These are phyloP conservation scores for Ianthella basta DNA, from an alignment of 37 sponge, comb jelly and placozoan species.

Conservation along the genomic window DNA sequence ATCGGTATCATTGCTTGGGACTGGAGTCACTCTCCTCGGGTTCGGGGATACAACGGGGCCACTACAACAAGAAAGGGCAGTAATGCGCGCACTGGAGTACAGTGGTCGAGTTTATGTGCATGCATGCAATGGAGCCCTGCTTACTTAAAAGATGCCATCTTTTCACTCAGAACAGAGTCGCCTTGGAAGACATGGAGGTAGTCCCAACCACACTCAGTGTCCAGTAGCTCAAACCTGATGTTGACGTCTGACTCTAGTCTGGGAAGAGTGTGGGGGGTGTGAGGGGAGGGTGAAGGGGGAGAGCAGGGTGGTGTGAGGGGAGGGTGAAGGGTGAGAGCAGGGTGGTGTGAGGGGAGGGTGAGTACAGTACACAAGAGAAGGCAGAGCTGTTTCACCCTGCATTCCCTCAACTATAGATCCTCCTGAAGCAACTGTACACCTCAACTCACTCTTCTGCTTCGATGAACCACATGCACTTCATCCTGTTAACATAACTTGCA, in stretches of 20 bases:
- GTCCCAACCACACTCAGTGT: conserved; percentile 82
- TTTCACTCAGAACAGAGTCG: conserved; percentile 59
- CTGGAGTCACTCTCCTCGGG: no score
- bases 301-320: no score
- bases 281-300: not conserved
- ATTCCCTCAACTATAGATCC: no score
- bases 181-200: conserved; percentile 76
- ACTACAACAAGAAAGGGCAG: not conserved
- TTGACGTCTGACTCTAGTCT: conserved; percentile 42
- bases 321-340: not conserved
- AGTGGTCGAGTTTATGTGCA: no score
- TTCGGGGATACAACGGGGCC: conserved; percentile 2
- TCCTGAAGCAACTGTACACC: no score
- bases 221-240: conserved; percentile 40
- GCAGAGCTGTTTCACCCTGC: no score
- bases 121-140: not conserved
- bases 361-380: no score
- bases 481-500: not conserved
- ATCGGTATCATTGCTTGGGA: no score
- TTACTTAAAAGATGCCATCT: conserved; percentile 65
- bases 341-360: not conserved
- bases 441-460: conserved; percentile 20
- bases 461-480: conserved; percentile 9
- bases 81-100: no score
- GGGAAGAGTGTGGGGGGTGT: not conserved